These are phyloP conservation scores for Mesoclemmys tuberculata DNA, from an alignment of 2,113 vertebrate genomes.

Conservation along the genomic window DNA sequence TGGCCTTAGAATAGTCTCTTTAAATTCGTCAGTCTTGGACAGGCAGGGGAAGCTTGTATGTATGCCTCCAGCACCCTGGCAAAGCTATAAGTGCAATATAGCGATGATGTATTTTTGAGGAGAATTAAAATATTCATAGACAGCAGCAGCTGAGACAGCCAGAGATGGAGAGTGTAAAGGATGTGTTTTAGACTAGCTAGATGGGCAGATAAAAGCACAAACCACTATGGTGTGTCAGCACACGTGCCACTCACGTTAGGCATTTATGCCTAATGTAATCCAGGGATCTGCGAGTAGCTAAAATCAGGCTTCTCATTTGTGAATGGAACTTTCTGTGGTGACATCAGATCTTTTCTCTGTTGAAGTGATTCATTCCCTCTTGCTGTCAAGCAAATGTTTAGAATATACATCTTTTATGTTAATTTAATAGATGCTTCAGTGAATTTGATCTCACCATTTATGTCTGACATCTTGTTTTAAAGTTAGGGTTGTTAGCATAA, in stretches of 20 bases:
- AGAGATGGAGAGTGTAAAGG: neutral
- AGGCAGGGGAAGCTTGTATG: neutral
- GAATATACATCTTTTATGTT: neutral
- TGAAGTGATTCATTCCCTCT: neutral
- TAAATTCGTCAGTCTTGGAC: neutral
- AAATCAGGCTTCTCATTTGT: rapidly evolving
- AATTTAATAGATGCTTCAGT: neutral
- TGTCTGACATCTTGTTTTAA: rapidly evolving
- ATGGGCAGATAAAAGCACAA: neutral
- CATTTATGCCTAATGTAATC: rapidly evolving
- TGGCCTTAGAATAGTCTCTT: neutral
- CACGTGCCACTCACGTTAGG: rapidly evolving
- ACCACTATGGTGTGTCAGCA: rapidly evolving
- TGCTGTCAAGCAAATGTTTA: rapidly evolving
- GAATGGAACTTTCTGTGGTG: neutral
- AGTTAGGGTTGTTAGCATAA: neutral
- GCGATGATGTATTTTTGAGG: conserved; percentile 23
- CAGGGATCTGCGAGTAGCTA: rapidly evolving
- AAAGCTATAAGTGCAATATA: neutral
- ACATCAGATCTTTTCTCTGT: neutral
- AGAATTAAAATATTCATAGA: conserved; percentile 49
- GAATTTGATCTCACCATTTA: neutral
- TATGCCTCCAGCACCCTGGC: rapidly evolving
- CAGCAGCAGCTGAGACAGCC: conserved; percentile 1
- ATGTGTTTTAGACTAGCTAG: neutral